A percentile compares a stretch with the other conserved stretches of the same genome.
Conservation (phyloP, 1,140 invertebrate species). For the Cataglyphis hispanica region DNA sequence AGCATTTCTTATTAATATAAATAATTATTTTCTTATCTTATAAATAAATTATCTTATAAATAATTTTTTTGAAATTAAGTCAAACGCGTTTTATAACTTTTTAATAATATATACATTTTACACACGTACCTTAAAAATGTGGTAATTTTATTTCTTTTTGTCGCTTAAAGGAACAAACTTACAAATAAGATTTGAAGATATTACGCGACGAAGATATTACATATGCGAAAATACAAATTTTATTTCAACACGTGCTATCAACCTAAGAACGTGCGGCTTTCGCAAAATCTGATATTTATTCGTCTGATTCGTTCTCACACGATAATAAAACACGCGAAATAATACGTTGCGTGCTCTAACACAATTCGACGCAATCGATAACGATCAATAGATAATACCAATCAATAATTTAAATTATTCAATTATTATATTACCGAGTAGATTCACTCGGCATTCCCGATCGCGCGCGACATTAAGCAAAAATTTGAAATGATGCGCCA, state of each 20-base stretch:
- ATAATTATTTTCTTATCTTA: too few species aligned
- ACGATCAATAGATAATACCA: neutral
- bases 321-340: neutral
- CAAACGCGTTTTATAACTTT: conserved; percentile 1
- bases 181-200: neutral
- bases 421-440: neutral
- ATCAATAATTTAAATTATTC: neutral
- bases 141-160: neutral
- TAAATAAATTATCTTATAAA: too few species aligned
- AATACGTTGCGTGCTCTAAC: neutral
- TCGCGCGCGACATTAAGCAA: neutral
- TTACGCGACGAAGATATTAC: too few species aligned
- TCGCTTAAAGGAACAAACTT: neutral
- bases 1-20: neutral
- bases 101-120: neutral
- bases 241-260: neutral
- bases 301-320: neutral
- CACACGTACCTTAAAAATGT: neutral
- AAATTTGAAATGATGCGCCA: neutral
- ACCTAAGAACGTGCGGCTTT: neutral
- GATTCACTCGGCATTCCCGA: neutral
- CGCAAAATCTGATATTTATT: conserved; percentile 9
- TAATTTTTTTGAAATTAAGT: neutral
- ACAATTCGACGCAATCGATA: neutral
- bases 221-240: neutral